Base-by-base conservation (phyloP, 1,140 invertebrate genomes). In the Hypsibius dujardini region DNA sequence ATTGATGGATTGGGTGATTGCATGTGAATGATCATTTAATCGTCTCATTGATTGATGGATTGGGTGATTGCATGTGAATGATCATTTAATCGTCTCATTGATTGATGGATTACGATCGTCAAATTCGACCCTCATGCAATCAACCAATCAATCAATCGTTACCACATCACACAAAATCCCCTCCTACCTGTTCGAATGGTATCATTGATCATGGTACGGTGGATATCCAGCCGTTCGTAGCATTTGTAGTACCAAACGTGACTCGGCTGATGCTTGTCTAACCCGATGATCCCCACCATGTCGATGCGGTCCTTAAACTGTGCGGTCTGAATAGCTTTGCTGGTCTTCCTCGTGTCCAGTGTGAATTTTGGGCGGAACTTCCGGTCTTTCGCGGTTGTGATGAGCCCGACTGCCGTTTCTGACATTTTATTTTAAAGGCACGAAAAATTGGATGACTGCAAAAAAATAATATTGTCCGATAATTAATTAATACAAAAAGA, bases 121-220 rank as follows among this genome's bases (percentile, higher is more conserved):
- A 28, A 28, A 28, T n/a, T 56, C 50, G n/a, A 7, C 50, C 50
- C 7, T 56, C 7, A 56, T 12, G n/a, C 50, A 56, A 56, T 56
- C 7, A 56, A 56, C 50, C n/a, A 56, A 56, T n/a, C 7, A 56
- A 56, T 56, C n/a, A 56, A 56, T n/a, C 50, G 50, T 56, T 12
- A 56, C n/a, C 7, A 12, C 42, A 42, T 67, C 3, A 67, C 62
- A 42, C 3, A 12, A 67, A 67, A 45, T 15, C 42, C 3, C 42
- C 62, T 7, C 12, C 45, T 67, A 42, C 62, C 62, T 15, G 62
- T 67, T 15, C 62, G 62, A 42, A 67, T 45, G 12, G 62, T 42
- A 42, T 67, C 62, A 42, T 67, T 67, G 12, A 67, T 45, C 62
- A 67, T 67, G 12, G 62, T 67, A 3, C 62, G 62, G 62, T 67